These are phyloP conservation scores for Lamellibrachia luymesi DNA, from an alignment of 1,140 invertebrate species.

Conservation along the genomic window DNA sequence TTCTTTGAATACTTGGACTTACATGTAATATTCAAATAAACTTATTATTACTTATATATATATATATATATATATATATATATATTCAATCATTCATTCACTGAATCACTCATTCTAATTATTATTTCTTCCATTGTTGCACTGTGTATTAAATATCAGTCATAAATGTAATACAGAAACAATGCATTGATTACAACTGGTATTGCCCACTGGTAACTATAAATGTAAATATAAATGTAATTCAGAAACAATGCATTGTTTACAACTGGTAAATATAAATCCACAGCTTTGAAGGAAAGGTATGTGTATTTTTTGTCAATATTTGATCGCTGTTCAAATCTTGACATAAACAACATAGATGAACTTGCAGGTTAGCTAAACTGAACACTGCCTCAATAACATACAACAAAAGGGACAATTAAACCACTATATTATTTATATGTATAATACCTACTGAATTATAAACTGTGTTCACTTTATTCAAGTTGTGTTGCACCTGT, in stretches of 20 bases:
- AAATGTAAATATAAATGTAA: no score
- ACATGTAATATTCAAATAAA: background rate
- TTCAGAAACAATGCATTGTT: no score
- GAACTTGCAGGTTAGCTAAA: background rate
- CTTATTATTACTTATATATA: background rate
- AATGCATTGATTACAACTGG: no score
- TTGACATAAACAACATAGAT: background rate
- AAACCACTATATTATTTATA: background rate
- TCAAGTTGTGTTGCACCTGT: background rate
- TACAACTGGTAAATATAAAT: background rate
- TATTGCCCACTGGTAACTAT: no score
- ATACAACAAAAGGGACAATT: background rate
- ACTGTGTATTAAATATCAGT: no score
- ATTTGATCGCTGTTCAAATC: background rate
- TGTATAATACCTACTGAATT: background rate
- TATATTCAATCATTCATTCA: background rate
- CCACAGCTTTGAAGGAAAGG: background rate
- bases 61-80: background rate
- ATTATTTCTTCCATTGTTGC: no score
- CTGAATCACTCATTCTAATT: no score
- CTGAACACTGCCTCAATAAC: background rate
- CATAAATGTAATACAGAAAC: no score
- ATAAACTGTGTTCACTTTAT: background rate
- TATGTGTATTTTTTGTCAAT: background rate
- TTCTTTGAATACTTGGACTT: background rate